Percentiles rank a stretch among this genome's conserved stretches.
Conservation (phyloP, 2,797 vertebrate genomes). For the Cynodonichthys magdalenae region DNA sequence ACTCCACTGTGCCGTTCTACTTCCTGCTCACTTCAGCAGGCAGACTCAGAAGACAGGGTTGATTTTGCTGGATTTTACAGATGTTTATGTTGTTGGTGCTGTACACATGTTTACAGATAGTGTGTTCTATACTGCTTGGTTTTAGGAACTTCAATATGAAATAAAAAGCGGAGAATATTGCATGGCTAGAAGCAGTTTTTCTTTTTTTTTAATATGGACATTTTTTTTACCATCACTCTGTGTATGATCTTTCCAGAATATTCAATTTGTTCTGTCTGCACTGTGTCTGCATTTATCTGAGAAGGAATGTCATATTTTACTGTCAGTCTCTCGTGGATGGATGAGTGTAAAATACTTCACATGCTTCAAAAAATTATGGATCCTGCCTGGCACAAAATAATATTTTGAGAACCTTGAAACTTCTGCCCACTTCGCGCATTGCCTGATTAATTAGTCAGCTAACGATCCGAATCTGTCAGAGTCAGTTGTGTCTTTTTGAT, state of each 20-base stretch:
- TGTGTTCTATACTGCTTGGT: background rate
- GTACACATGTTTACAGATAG: slow-evolving; percentile 16
- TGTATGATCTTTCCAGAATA: slow-evolving; percentile 6
- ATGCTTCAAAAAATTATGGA: slow-evolving; percentile 13
- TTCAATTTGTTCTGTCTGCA: slow-evolving; percentile 9
- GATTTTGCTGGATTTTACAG: slow-evolving; percentile 29
- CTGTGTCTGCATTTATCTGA: background rate
- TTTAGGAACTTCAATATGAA: background rate
- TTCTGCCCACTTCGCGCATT: slow-evolving; percentile 18
- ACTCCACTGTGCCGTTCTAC: slow-evolving; percentile 26
- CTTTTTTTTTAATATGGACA: too few relatives aligned
- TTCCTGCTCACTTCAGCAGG: slow-evolving; percentile 20
- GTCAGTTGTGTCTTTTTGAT: slow-evolving; percentile 4
- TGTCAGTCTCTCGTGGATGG: slow-evolving; percentile 10
- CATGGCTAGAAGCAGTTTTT: background rate
- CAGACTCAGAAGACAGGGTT: slow-evolving; percentile 31
- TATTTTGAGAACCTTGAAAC: slow-evolving; percentile 16
- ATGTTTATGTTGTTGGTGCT: slow-evolving; percentile 1
- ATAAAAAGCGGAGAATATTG: background rate
- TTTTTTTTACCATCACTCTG: slow-evolving; percentile 8
- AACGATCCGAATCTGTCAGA: slow-evolving; percentile 21
- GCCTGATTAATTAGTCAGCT: slow-evolving; percentile 32
- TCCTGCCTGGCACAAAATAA: slow-evolving; percentile 10
- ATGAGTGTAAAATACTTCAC: slow-evolving; percentile 24
- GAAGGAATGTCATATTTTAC: slow-evolving; percentile 14